Evolutionary conservation across 92 coral and sea anemone species (phyloP).

Genomic region (Meandrina meandrites): DNA sequence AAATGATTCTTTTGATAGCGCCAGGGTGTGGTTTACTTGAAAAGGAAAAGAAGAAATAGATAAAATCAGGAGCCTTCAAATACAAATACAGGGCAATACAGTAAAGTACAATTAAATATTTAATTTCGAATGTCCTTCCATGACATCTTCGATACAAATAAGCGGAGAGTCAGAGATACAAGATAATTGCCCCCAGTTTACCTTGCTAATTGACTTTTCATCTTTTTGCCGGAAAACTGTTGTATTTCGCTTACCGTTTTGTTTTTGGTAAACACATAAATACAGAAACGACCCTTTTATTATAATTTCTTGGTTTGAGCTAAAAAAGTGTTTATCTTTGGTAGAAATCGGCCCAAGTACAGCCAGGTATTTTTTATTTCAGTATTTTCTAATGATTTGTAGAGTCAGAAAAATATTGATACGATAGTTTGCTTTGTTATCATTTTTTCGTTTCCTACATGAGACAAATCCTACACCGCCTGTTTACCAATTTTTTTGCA

Average conservation of each 20-base stretch:
- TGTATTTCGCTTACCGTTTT: not conserved
- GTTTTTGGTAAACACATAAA: not conserved
- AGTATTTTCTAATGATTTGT: too few relatives aligned
- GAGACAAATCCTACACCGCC: too few relatives aligned
- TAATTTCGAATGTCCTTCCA: too few relatives aligned
- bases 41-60: not conserved
- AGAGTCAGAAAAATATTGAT: too few relatives aligned
- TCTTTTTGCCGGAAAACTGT: not conserved
- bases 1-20: not conserved
- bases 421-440: too few relatives aligned
- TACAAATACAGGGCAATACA: not conserved
- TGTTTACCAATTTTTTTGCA: not conserved
- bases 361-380: too few relatives aligned
- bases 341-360: too few relatives aligned
- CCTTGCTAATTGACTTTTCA: not conserved
- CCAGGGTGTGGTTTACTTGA: not conserved
- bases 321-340: too few relatives aligned
- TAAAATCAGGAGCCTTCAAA: not conserved
- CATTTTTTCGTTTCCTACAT: too few relatives aligned
- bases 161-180: not conserved
- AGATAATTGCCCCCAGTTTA: not conserved
- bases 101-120: not conserved
- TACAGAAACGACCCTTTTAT: too few relatives aligned
- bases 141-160: not conserved
- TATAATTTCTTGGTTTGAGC: too few relatives aligned